These are phyloP conservation scores for Sacculina carcini DNA, from an alignment of 2,888 invertebrate species.

Conservation along the genomic window DNA sequence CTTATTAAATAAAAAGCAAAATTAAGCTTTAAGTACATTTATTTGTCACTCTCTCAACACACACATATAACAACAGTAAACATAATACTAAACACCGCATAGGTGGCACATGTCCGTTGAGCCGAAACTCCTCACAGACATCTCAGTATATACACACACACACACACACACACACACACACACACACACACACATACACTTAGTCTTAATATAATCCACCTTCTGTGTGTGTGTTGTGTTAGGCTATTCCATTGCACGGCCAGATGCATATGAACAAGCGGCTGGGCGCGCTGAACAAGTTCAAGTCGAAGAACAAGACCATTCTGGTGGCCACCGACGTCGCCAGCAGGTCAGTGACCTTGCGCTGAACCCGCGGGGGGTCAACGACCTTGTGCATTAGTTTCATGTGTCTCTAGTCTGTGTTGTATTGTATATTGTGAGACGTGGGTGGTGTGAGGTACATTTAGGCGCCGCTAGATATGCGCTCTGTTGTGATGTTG, in stretches of 20 bases:
- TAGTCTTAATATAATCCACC: no score
- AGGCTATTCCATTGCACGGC: slow-evolving; percentile 90
- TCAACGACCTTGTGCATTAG: not conserved
- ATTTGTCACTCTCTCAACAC: not conserved
- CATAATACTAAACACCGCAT: no score
- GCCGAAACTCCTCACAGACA: no score
- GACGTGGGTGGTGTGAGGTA: no score
- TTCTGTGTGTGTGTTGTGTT: no score
- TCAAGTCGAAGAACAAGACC: slow-evolving; percentile 73
- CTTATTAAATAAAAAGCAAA: no score
- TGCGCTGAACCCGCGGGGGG: not conserved
- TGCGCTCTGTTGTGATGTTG: no score
- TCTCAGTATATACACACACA: no score
- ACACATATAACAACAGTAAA: not conserved
- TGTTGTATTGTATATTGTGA: no score
- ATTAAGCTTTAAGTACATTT: not conserved
- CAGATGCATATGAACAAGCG: slow-evolving; percentile 97
- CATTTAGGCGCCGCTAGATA: no score
- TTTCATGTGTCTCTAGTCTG: not conserved
- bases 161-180: not conserved
- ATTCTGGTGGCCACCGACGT: slow-evolving; percentile 96
- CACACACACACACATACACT: no score
- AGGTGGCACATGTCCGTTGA: no score
- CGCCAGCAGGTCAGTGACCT: slow-evolving; percentile 47
- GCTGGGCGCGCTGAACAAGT: slow-evolving; percentile 80